Evolutionary conservation across 2,113 vertebrate genomes (phyloP).

Genomic region (Charadrius vociferus): DNA sequence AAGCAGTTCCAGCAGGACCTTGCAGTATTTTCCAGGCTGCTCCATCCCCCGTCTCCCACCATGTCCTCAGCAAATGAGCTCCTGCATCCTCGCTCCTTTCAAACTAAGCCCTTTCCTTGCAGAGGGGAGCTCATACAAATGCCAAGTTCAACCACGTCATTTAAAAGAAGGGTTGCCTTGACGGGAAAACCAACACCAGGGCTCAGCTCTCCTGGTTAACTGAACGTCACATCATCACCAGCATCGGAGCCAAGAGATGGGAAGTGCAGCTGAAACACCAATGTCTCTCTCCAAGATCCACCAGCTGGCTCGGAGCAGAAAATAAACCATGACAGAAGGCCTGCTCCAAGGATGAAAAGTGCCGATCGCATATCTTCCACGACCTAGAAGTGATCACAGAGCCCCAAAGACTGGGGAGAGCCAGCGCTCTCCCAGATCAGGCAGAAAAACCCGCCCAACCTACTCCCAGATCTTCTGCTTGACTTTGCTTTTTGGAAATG

Average conservation of each 20-base stretch:
- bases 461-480: neutral
- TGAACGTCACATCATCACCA: neutral
- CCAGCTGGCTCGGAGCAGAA: conserved; percentile 18
- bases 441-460: neutral
- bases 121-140: neutral
- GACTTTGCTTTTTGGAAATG: neutral
- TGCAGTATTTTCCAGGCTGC: neutral
- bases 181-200: neutral
- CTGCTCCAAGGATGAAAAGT: neutral
- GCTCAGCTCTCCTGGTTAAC: neutral
- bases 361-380: neutral
- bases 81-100: neutral
- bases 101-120: neutral
- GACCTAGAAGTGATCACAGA: neutral
- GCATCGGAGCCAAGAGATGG: neutral
- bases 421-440: neutral
- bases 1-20: neutral
- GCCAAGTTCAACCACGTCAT: neutral
- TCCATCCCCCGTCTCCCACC: neutral
- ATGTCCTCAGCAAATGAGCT: neutral
- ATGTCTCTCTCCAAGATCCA: neutral
- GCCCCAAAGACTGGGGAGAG: neutral
- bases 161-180: neutral
- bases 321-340: conserved; percentile 25
- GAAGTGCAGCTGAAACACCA: neutral